phyloP scores from a whole-genome alignment of 1,140 invertebrate genomes.

The Atta cephalotes region DNA sequence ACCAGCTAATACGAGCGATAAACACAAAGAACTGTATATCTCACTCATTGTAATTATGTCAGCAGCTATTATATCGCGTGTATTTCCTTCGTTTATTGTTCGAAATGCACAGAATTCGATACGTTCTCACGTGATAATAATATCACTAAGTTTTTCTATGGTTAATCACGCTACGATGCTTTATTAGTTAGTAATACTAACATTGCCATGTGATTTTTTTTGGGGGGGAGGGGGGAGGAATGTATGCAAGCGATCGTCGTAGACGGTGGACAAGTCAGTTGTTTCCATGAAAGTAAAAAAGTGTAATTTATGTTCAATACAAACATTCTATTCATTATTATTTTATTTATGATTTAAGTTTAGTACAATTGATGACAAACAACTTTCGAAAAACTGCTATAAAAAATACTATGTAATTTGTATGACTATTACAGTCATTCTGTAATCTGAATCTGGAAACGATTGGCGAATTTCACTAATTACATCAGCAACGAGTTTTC shows the following conservation, averaged over 20 bases:
- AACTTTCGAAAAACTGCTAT: not conserved
- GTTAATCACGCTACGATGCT: conserved; percentile 81
- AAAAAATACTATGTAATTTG: not conserved
- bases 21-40: conserved; percentile 54
- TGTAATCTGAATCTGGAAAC: conserved; percentile 29
- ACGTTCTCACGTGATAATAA: conserved; percentile 76
- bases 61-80: conserved; percentile 61
- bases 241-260: conserved; percentile 58
- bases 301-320: not conserved
- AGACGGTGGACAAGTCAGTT: not conserved
- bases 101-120: conserved; percentile 63
- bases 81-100: conserved; percentile 51
- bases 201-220: conserved; percentile 77
- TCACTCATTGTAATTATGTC: conserved; percentile 67
- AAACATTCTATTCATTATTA: not conserved
- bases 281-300: conserved; percentile 16
- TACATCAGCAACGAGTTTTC: conserved; percentile 59
- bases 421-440: not conserved
- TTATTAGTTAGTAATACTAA: conserved; percentile 83
- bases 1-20: conserved; percentile 43
- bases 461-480: conserved; percentile 24
- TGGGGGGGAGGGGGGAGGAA: conserved; percentile 9
- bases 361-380: not conserved
- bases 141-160: conserved; percentile 77
- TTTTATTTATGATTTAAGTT: not conserved